Percentiles rank a stretch among this genome's conserved stretches.
phyloP scores from a whole-genome alignment of 2,113 vertebrate genomes.

The Petrocephalus microphthalmus region DNA sequence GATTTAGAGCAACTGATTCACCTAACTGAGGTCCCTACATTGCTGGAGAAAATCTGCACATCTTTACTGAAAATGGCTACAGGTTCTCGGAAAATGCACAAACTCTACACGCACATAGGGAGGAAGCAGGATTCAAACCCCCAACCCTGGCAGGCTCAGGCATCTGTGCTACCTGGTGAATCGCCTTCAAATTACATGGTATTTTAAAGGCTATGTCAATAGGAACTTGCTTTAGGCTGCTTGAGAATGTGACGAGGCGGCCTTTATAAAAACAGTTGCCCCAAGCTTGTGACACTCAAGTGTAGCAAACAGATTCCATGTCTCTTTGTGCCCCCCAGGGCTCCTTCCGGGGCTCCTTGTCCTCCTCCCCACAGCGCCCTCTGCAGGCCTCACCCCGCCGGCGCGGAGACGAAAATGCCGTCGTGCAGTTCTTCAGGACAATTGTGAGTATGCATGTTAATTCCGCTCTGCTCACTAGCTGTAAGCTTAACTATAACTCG shows the following conservation, averaged over 20 bases:
- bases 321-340: slow-evolving; percentile 45
- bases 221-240: neutral
- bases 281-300: neutral
- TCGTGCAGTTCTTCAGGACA: slow-evolving; percentile 94
- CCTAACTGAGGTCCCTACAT: neutral
- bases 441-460: slow-evolving; percentile 70
- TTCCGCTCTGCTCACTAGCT: neutral
- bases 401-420: slow-evolving; percentile 79
- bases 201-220: neutral
- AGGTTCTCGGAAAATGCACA: neutral
- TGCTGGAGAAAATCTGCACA: neutral
- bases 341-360: slow-evolving; percentile 65
- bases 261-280: neutral
- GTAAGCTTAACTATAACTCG: neutral
- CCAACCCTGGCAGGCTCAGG: neutral
- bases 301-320: neutral
- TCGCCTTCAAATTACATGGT: neutral
- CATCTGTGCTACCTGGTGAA: neutral
- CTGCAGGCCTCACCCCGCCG: slow-evolving; percentile 69
- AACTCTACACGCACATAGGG: neutral
- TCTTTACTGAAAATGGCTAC: neutral
- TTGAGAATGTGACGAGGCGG: neutral
- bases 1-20: neutral
- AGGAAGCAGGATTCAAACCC: neutral
- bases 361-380: slow-evolving; percentile 78